These are phyloP conservation scores for Stegodyphus mimosarum DNA, from an alignment of 1,140 invertebrate species.

Conservation along the genomic window DNA sequence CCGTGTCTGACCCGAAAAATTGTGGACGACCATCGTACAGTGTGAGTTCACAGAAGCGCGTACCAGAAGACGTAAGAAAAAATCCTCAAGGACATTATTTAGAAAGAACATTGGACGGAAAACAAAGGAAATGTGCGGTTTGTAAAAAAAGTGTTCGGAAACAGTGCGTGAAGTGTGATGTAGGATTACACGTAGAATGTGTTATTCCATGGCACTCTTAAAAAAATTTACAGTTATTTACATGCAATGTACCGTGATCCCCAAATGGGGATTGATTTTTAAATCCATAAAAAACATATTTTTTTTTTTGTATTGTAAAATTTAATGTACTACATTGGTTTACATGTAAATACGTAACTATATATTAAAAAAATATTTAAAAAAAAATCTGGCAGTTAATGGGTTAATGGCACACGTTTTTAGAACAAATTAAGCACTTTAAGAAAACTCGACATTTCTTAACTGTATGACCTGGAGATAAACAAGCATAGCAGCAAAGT, in stretches of 20 bases:
- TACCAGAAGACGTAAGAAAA: slow-evolving; percentile 16
- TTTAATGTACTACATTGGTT: slow-evolving; percentile 13
- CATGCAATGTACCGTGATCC: slow-evolving; percentile 15
- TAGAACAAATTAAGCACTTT: no score
- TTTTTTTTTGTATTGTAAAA: no score
- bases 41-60: slow-evolving; percentile 15
- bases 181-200: slow-evolving; percentile 14
- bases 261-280: slow-evolving; percentile 16
- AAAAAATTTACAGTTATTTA: slow-evolving; percentile 17
- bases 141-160: slow-evolving; percentile 16
- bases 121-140: slow-evolving; percentile 16
- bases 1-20: slow-evolving; percentile 15
- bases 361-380: slow-evolving; percentile 7
- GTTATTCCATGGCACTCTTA: slow-evolving; percentile 16
- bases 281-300: slow-evolving; percentile 14
- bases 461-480: no score
- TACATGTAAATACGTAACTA: slow-evolving; percentile 16
- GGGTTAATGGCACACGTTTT: no score
- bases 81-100: slow-evolving; percentile 16
- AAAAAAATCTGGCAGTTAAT: slow-evolving; percentile 10
- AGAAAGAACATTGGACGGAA: slow-evolving; percentile 16
- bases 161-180: slow-evolving; percentile 15
- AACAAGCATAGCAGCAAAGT: no score
- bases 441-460: no score
- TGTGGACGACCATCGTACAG: slow-evolving; percentile 15